These are phyloP conservation scores for Burhinus oedicnemus DNA, from an alignment of 2,113 vertebrate species.

Conservation along the genomic window DNA sequence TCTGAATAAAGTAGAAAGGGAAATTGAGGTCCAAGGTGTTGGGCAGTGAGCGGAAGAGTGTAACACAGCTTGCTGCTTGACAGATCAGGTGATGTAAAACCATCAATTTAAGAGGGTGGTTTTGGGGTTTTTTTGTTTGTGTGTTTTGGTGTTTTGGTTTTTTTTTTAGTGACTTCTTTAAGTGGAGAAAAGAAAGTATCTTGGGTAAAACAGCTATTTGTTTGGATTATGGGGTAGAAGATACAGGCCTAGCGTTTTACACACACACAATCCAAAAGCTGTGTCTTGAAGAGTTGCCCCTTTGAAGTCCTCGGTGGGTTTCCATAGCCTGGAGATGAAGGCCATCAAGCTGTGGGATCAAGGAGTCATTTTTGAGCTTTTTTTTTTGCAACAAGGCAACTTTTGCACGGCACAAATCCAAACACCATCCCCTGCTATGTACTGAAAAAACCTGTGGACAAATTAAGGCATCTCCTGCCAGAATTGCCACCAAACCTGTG, in stretches of 20 bases:
- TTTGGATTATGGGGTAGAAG: not conserved
- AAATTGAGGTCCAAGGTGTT: not conserved
- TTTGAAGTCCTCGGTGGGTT: not conserved
- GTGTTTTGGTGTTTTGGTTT: too few species aligned
- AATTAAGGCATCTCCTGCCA: not conserved
- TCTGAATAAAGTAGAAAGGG: not conserved
- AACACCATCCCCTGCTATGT: accelerated
- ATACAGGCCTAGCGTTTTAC: not conserved
- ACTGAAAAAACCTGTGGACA: not conserved
- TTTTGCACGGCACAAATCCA: not conserved
- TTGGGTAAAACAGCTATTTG: not conserved
- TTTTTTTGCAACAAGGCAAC: not conserved
- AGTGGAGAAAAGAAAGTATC: not conserved
- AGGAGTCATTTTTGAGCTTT: not conserved
- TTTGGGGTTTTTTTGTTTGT: too few species aligned
- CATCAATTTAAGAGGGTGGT: too few species aligned
- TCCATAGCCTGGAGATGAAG: not conserved
- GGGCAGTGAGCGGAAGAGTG: not conserved
- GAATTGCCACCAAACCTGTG: accelerated
- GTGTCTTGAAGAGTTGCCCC: not conserved
- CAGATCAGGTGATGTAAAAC: not conserved
- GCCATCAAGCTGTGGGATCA: not conserved
- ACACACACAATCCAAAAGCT: not conserved
- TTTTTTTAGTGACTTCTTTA: not conserved
- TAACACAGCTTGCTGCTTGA: not conserved